phyloP scores from a whole-genome alignment of 2,113 vertebrate species.

The Sander vitreus region DNA sequence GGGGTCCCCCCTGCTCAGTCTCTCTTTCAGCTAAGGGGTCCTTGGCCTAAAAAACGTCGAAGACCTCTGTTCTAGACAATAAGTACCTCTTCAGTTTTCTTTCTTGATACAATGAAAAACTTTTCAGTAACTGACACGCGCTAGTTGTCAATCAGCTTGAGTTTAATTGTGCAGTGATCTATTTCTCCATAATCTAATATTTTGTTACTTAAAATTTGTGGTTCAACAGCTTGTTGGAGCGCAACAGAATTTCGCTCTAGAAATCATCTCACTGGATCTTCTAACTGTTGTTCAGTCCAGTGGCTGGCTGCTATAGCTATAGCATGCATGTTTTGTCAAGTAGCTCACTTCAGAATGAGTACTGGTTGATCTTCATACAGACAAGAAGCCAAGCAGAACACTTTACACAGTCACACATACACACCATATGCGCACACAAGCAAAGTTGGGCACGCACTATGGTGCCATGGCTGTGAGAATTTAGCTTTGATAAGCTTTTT shows the following conservation, averaged over 20 bases:
- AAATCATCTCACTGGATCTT: conserved; percentile 37
- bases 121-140: neutral
- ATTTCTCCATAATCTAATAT: conserved; percentile 8
- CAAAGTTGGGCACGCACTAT: conserved; percentile 62
- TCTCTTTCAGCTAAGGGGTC: no score
- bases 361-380: conserved; percentile 59
- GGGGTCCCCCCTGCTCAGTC: no score
- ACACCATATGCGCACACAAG: conserved; percentile 52
- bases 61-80: neutral
- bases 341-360: conserved; percentile 68
- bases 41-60: no score
- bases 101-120: neutral
- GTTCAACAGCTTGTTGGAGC: conserved; percentile 27
- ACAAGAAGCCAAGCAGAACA: conserved; percentile 71
- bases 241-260: conserved; percentile 12
- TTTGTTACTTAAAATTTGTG: conserved; percentile 16
- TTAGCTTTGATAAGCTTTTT: conserved; percentile 66
- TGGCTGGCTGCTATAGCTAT: conserved; percentile 54
- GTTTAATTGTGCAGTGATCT: neutral
- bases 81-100: conserved; percentile 20
- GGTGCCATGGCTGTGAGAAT: conserved; percentile 79
- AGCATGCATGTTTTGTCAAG: conserved; percentile 76
- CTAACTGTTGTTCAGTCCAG: conserved; percentile 28
- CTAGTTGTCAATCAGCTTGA: neutral
- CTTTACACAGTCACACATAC: conserved; percentile 57